Base-by-base conservation (phyloP, 23 tunicate genomes). In the Trididemnum clinides region DNA sequence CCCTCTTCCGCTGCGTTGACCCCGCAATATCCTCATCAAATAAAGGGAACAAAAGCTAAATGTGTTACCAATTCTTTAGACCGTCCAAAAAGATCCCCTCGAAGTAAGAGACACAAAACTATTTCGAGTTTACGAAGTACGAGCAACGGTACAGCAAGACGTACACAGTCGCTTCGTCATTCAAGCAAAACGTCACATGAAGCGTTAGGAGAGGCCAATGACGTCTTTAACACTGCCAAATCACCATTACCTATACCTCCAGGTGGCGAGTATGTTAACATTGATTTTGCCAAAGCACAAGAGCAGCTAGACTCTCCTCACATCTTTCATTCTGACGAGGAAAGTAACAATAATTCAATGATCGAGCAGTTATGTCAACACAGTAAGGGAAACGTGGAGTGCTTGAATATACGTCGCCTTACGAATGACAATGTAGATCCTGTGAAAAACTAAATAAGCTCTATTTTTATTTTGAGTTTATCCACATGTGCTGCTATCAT, bases 261-360 rank as follows among this genome's bases (percentile, higher is more conserved):
- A 1, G 88, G 85, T 33, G 96, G 96, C 33, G 96, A 91, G 63
- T 91, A 91, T 33, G 96, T 91, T 32, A 69, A 83, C 71, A 91
- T 91, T 50, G 90, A 91, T 72, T 91, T 39, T 57, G 69, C 77
- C 58, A 86, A 86, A 71, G 96, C 96, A 0, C 87, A 64, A 34
- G 33, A 65, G 33, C 96, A 91, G 35, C 30, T 59, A n/a, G 31
- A 66, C 6, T 66, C 75, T 29, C 75, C 75, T 6, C 37, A 66
- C 22, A 3, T 66, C 5, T 36, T 32, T 6, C 36, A 29, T 29
- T 66, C 75, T 6, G 75, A 66, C 36, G 37, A 20, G 10, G 75
- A 66, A 31, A 21, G 23, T 21, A 37, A 29, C 30, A n/a, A 59
- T n/a, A n/a, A 4, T n/a, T n/a, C n/a, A n/a, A n/a, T n/a, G n/a